phyloP scores from a whole-genome alignment of 2,888 invertebrate genomes.

The Heliconius sara region DNA sequence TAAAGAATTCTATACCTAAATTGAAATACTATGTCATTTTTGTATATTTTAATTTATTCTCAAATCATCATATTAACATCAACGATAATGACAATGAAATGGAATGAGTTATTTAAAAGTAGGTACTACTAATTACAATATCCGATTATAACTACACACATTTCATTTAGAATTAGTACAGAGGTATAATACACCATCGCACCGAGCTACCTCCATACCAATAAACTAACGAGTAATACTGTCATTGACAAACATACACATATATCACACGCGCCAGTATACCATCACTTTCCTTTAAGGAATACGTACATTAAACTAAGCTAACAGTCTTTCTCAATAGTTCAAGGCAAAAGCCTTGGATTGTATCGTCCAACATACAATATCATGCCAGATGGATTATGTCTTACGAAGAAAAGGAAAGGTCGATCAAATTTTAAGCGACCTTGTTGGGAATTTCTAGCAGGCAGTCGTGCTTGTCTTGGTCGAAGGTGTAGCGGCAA shows the following conservation, averaged over 20 bases:
- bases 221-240: slow-evolving; percentile 76
- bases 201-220: slow-evolving; percentile 62
- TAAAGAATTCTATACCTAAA: slow-evolving; percentile 56
- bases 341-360: slow-evolving; percentile 90
- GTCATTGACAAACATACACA: slow-evolving; percentile 70
- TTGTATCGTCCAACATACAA: slow-evolving; percentile 94
- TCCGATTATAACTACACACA: slow-evolving; percentile 63
- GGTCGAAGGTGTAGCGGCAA: slow-evolving; percentile 88
- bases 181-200: slow-evolving; percentile 53
- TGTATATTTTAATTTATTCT: slow-evolving; percentile 64
- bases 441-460: slow-evolving; percentile 85
- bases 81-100: slow-evolving; percentile 57
- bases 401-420: slow-evolving; percentile 94
- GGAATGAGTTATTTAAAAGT: slow-evolving; percentile 57
- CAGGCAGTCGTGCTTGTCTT: slow-evolving; percentile 88
- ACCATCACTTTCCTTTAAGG: slow-evolving; percentile 80
- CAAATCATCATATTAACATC: slow-evolving; percentile 50
- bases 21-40: slow-evolving; percentile 48
- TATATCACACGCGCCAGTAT: slow-evolving; percentile 76
- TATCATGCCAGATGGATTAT: slow-evolving; percentile 96
- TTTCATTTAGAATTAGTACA: slow-evolving; percentile 64
- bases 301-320: slow-evolving; percentile 73
- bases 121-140: slow-evolving; percentile 42
- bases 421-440: slow-evolving; percentile 93
- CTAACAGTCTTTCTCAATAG: slow-evolving; percentile 75